phyloP scores from a whole-genome alignment of 2,113 vertebrate species.

The Balaeniceps rex region DNA sequence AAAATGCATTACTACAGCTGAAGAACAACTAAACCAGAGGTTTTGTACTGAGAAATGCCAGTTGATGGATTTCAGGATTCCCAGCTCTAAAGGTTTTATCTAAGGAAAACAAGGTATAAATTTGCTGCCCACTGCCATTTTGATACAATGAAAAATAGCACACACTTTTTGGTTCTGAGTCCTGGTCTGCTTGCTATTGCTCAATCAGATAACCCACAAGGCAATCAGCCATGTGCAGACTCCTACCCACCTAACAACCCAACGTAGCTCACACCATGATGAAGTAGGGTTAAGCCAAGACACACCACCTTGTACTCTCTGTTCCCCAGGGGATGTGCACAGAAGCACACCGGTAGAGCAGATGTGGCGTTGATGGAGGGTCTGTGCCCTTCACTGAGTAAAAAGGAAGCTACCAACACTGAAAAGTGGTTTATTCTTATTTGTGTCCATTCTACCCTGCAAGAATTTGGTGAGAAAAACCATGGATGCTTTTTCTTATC shows the following conservation, averaged over 20 bases:
- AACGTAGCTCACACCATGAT: fast-evolving
- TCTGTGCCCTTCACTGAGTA: background rate
- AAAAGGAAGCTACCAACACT: background rate
- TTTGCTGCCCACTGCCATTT: background rate
- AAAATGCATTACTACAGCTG: background rate
- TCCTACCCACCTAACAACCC: background rate
- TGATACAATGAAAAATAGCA: background rate
- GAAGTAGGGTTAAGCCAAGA: background rate
- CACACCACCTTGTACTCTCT: background rate
- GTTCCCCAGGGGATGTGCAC: background rate
- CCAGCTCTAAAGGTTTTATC: background rate
- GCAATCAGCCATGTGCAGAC: background rate
- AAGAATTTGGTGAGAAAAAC: background rate
- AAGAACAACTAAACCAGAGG: background rate
- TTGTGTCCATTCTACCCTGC: background rate
- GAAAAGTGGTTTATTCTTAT: background rate
- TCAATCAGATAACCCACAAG: background rate
- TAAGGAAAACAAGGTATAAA: background rate
- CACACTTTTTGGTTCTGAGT: background rate
- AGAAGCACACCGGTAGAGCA: background rate
- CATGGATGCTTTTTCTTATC: background rate
- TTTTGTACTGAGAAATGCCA: background rate
- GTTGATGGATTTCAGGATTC: background rate
- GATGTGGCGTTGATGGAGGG: background rate
- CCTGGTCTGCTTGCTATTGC: background rate